Evolutionary conservation across 1,140 invertebrate species (phyloP), one percentile per base, ranked within the genome.

Genomic region (Drosophila grimshawi): DNA sequence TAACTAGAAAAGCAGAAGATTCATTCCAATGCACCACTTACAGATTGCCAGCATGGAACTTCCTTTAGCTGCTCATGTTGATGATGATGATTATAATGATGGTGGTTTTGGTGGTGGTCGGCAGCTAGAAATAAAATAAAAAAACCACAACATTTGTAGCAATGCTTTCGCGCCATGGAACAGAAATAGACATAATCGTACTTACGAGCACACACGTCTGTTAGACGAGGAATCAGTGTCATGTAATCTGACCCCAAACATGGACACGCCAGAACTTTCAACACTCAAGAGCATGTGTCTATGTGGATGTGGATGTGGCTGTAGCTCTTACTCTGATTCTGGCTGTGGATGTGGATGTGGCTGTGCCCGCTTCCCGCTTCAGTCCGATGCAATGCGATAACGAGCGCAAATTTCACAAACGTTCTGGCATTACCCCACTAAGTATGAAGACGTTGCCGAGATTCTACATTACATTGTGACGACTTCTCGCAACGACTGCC

Each of bases 211-310:
- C 39, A 71, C 69, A 65, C 63, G 83, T 88, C 82, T 82, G 80
- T 88, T 86, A 88, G 82, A 83, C 65, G 76, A 59, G 63, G 85
- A 83, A 88, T 88, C 83, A 88, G 83, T 88, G 83, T 88, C 83
- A 88, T 89, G 83, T 89, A 88, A 88, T 88, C 83, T 88, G 83
- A 88, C 83, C 83, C 85, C 83, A 82, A 89, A 89, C 83, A 88
- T 88, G 83, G 83, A 88, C 83, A 88, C 80, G 83, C 83, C 83
- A 88, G 85, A 88, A 83, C 80, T 88, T 88, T 88, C 83, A 88
- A 88, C 83, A 88, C 83, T 89, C 85, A 64, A 67, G 55, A 67
- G 41, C 8, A 63, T 65, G 55, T 33, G 53, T 53, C 52, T 64
- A 29, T 55, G 56, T 32, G 55, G 49, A 55, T 65, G 57, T 67